phyloP scores from a whole-genome alignment of 2,797 vertebrate species.

The Gymnoscopelus microlampas region DNA sequence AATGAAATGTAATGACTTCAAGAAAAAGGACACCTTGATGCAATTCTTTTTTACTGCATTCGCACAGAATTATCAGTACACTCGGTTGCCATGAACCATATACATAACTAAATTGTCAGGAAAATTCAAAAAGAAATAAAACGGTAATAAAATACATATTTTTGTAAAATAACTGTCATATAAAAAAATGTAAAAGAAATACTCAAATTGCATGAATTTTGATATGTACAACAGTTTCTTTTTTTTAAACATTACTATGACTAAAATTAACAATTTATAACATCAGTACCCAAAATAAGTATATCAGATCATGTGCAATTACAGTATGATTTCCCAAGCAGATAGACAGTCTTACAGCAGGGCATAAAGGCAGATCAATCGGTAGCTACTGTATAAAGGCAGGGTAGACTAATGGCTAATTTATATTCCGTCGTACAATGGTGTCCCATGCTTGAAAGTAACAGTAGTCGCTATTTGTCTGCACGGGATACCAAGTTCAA shows the following conservation, averaged over 20 bases:
- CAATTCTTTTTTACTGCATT: conserved; percentile 62
- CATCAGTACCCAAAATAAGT: conserved; percentile 67
- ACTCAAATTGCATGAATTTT: conserved; percentile 36
- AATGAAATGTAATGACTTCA: neutral
- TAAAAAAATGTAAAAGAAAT: conserved; percentile 55
- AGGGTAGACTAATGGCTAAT: neutral
- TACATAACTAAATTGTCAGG: conserved; percentile 35
- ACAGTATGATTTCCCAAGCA: conserved; percentile 35
- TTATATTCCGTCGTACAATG: no score
- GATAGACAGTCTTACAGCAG: conserved; percentile 49
- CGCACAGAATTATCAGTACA: conserved; percentile 48
- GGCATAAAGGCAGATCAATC: conserved; percentile 28
- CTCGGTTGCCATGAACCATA: conserved; percentile 15
- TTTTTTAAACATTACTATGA: conserved; percentile 19
- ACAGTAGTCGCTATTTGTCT: no score
- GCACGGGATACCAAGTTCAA: no score
- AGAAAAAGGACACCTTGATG: conserved; percentile 3
- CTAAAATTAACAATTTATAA: conserved; percentile 52
- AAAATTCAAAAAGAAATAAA: conserved; percentile 38
- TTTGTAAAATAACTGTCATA: conserved; percentile 50
- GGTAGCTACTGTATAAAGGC: conserved; percentile 29
- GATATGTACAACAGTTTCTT: conserved; percentile 73
- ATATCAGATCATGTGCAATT: conserved; percentile 65
- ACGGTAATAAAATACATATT: conserved; percentile 69
- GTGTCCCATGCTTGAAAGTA: no score